Evolutionary conservation across 2,888 invertebrate species (phyloP).

Genomic region (Ormyrus pomaceus): DNA sequence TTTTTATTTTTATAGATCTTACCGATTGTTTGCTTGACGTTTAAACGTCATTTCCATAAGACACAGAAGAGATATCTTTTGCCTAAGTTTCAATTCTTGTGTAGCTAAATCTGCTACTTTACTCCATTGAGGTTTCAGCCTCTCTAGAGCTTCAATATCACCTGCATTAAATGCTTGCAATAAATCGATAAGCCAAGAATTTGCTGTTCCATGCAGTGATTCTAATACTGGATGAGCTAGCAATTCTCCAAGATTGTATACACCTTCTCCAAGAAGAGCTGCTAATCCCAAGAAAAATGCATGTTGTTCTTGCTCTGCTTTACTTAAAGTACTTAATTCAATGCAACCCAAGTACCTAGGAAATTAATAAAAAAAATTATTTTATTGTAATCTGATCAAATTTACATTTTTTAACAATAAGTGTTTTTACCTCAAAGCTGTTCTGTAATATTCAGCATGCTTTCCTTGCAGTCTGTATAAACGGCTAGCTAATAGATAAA

Average conservation of each 20-base stretch:
- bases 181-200: slow-evolving; percentile 92
- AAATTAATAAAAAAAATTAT: slow-evolving; percentile 30
- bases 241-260: slow-evolving; percentile 98
- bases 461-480: slow-evolving; percentile 91
- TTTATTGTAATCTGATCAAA: slow-evolving; percentile 16
- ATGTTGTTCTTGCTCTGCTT: slow-evolving; percentile 83
- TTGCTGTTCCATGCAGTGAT: slow-evolving; percentile 86
- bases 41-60: slow-evolving; percentile 99
- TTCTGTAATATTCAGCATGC: slow-evolving; percentile 96
- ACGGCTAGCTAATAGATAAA: slow-evolving; percentile 94
- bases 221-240: slow-evolving; percentile 96
- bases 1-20: slow-evolving; percentile 6
- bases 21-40: slow-evolving; percentile 89
- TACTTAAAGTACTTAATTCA: slow-evolving; percentile 81
- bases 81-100: slow-evolving; percentile 87
- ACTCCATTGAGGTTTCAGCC: slow-evolving; percentile 85
- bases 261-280: slow-evolving; percentile 94
- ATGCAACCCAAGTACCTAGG: slow-evolving; percentile 84
- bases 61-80: slow-evolving; percentile 96
- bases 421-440: slow-evolving; percentile 85
- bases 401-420: slow-evolving; percentile 1
- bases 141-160: slow-evolving; percentile 84
- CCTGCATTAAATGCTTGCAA: slow-evolving; percentile 92
- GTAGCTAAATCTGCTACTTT: slow-evolving; percentile 89
- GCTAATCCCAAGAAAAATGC: slow-evolving; percentile 96